Base-by-base conservation (phyloP, 37 sponge, comb jelly and placozoan species). In the Oopsacas minuta region DNA sequence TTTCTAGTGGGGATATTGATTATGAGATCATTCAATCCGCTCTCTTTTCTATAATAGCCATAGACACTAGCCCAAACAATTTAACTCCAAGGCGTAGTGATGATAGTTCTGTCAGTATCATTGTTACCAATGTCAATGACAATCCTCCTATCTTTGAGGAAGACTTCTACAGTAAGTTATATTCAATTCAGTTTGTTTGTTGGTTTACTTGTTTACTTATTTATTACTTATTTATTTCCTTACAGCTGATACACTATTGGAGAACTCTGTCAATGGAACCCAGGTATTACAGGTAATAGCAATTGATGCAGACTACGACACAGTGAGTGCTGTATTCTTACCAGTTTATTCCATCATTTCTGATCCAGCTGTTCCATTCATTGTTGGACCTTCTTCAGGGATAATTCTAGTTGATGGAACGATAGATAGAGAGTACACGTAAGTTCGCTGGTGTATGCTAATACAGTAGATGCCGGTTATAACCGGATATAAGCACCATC, bases 101-200 rank as follows among this genome's bases (percentile, higher is more conserved):
- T 12, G 75, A n/a, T n/a, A 5, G 7, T 3, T 3, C 30, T 61
- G 85, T 91, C 0, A 38, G 36, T 28, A 75, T 93, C 30, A 85
- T 38, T 25, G 83, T 93, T 1, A 23, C 35, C 1, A 90, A 91
- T 69, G 61, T 84, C 0, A 89, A 93, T 49, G 91, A 93, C 83
- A 85, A 89, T 39, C 23, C 61, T 0, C 94, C 94, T 1, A 35
- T 52, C 0, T 89, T 93, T 36, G 8, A n/a, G 1, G 34, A 82
- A 46, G 0, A 32, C 36, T 32, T 30, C 28, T 61, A 61, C 22
- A 61, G 75, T 61, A 34, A 61, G 75, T 61, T 20, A 3, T 61
- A 61, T 3, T 34, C 5, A 20, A 42, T 8, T n/a, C 22, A 61
- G 30, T n/a, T 61, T 20, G 75, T 61, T 61, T 3, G 30, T 61